A percentile compares a stretch with the other conserved stretches of the same genome.
phyloP scores from a whole-genome alignment of 2,797 vertebrate genomes.

The Sylvia borin region DNA sequence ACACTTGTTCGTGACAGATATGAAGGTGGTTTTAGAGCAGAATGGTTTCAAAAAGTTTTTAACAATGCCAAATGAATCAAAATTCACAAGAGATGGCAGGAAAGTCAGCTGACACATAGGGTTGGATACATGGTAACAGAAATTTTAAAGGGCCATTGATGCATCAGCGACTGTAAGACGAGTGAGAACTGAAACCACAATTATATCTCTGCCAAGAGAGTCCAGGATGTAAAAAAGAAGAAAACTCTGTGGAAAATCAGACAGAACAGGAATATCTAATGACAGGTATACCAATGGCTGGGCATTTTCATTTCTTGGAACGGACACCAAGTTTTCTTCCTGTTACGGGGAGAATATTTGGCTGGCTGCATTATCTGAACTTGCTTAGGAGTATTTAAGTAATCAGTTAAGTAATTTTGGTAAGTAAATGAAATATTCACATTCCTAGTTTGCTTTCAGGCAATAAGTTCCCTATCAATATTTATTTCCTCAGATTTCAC shows the following conservation, averaged over 20 bases:
- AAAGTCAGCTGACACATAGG: not conserved
- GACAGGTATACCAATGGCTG: not conserved
- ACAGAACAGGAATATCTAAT: not conserved
- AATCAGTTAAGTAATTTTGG: conserved; percentile 28
- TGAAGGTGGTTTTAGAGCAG: not conserved
- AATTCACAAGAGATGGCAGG: not conserved
- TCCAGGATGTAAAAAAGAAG: not conserved
- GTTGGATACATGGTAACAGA: not conserved
- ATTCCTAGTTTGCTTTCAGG: not conserved
- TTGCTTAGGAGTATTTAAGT: not conserved
- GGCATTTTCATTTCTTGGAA: not conserved
- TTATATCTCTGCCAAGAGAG: not conserved
- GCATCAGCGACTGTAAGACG: not conserved
- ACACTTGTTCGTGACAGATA: not conserved
- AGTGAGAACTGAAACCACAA: not conserved
- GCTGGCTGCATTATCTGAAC: not conserved
- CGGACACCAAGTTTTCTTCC: not conserved
- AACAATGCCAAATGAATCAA: not conserved
- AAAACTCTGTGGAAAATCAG: not conserved
- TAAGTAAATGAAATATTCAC: conserved; percentile 14
- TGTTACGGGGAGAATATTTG: not conserved
- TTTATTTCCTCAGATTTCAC: not conserved
- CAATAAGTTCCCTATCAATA: not conserved
- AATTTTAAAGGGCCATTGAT: not conserved
- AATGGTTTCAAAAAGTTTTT: not conserved